Percentiles rank a stretch among this genome's conserved stretches.
Evolutionary conservation across 2,888 invertebrate genomes (phyloP).

Genomic region (Eilema depressum): DNA sequence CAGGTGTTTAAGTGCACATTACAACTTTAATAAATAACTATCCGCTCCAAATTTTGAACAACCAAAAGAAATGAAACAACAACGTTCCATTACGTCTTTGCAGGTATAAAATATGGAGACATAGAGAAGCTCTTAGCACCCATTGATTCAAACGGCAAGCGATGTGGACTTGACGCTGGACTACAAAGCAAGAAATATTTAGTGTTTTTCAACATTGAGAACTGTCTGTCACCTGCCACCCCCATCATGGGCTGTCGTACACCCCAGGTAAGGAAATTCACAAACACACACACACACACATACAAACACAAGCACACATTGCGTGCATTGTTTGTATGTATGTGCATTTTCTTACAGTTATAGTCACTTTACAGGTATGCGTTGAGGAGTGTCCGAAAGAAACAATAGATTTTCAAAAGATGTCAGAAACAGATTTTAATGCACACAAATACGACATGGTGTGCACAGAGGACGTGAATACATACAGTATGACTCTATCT

Average conservation of each 20-base stretch:
- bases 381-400: slow-evolving; percentile 90
- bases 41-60: too few species aligned
- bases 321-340: too few species aligned
- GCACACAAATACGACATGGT: slow-evolving; percentile 85
- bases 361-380: slow-evolving; percentile 86
- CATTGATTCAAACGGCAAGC: slow-evolving; percentile 92
- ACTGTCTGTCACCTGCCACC: slow-evolving; percentile 91
- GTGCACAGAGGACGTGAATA: slow-evolving; percentile 86
- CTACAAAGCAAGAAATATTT: slow-evolving; percentile 90
- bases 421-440: slow-evolving; percentile 56
- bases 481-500: slow-evolving; percentile 65
- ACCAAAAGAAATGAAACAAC: too few species aligned
- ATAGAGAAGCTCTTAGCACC: slow-evolving; percentile 92
- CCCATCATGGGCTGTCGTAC: slow-evolving; percentile 93
- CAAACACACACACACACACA: too few species aligned
- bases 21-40: too few species aligned
- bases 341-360: too few species aligned
- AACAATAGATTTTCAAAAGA: slow-evolving; percentile 78
- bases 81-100: slow-evolving; percentile 42
- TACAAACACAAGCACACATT: too few species aligned
- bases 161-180: slow-evolving; percentile 92
- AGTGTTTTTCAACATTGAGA: slow-evolving; percentile 94
- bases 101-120: slow-evolving; percentile 91
- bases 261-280: slow-evolving; percentile 90
- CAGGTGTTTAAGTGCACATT: too few species aligned